Evolutionary conservation across 35 echinoderm and acorn worm genomes (phyloP), one percentile per base, ranked within the genome.

Genomic region (Patiria miniata): DNA sequence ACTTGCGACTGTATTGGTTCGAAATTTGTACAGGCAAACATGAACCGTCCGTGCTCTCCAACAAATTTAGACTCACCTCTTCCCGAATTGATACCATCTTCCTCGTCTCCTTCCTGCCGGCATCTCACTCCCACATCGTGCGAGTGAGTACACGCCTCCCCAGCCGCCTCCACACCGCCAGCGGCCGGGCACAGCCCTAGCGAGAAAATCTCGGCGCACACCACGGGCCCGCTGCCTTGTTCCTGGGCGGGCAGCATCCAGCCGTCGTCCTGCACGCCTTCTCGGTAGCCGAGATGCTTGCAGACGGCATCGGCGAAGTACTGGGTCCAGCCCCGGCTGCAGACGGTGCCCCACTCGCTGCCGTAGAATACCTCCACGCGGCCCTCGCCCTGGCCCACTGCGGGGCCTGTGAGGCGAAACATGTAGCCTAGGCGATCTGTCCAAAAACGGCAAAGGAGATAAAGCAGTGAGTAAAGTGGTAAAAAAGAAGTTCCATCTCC

Each of bases 231-330:
- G 34, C 26, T 73, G 19, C 65, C 65, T 47, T 4, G 42, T 23
- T 36, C 65, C 0, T 26, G 19, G 65, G 14, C 23, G 19, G 65
- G 65, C 14, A 36, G 26, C 3, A 26, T 73, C 65, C 65, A 73
- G 65, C 34, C 34, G 65, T 34, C 29, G 7, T 16, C 29, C 29
- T 36, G 30, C 65, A 73, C 65, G 29, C 65, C 65, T n/a, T n/a
- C n/a, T 2, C 34, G 65, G 29, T 32, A 73, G 19, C 65, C 65
- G 34, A 73, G 65, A 9, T 73, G 65, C 65, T 73, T 26, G 65
- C 65, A 73, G 65, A 73, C 65, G 8, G 65, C 65, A 73, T 73
- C 65, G 7, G 65, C 65, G 34, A 73, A 73, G 65, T 73, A 73
- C 65, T 73, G 2, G 7, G 65, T 32, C 65, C 65, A 73, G 26